A percentile compares a stretch with the other conserved stretches of the same genome.
These are phyloP conservation scores for Aphrophora alni DNA, from an alignment of 2,888 invertebrate genomes.

Conservation along the genomic window DNA sequence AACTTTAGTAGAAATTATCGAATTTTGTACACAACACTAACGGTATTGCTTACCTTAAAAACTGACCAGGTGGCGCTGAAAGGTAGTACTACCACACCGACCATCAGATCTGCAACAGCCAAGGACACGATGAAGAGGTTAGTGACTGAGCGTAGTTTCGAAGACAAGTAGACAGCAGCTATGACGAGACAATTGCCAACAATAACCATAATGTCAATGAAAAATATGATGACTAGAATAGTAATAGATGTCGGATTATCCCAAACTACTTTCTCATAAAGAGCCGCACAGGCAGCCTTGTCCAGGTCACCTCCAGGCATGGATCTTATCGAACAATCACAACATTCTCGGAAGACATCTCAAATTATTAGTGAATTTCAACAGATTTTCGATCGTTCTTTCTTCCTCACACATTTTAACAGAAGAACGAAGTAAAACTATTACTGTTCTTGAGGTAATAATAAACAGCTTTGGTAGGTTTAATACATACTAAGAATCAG, in stretches of 20 bases:
- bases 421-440: background rate
- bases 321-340: background rate
- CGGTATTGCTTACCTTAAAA: conserved; percentile 79
- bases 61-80: conserved; percentile 96
- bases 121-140: conserved; percentile 97
- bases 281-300: conserved; percentile 80
- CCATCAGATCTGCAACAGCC: conserved; percentile 93
- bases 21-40: too few species aligned
- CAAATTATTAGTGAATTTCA: background rate
- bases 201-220: conserved; percentile 88
- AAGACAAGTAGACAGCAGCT: conserved; percentile 87
- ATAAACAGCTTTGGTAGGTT: background rate
- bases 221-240: conserved; percentile 77
- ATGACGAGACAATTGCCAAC: conserved; percentile 92
- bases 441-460: background rate
- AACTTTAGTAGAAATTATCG: too few species aligned
- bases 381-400: background rate
- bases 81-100: conserved; percentile 94
- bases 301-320: conserved; percentile 68
- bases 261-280: conserved; percentile 82
- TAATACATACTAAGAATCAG: background rate
- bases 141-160: conserved; percentile 92
- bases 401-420: background rate
- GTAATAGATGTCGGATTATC: conserved; percentile 77
- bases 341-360: background rate